phyloP scores from a whole-genome alignment of 2,113 vertebrate genomes.

The Holacanthus passer region DNA sequence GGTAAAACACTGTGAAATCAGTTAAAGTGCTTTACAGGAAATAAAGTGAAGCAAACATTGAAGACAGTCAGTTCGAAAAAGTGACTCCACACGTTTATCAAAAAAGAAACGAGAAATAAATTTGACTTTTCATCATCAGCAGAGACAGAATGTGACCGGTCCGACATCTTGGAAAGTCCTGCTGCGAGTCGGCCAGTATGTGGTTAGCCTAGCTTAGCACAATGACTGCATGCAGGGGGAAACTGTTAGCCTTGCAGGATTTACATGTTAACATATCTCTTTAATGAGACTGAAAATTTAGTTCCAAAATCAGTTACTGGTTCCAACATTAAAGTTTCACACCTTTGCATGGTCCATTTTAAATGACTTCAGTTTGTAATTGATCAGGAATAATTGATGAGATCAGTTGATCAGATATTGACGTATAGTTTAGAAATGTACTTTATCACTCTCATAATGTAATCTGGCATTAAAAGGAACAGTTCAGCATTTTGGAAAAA shows the following conservation, averaged over 20 bases:
- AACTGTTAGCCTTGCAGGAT: neutral
- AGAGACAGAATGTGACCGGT: neutral
- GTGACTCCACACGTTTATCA: neutral
- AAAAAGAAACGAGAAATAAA: neutral
- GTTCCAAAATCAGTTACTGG: no score
- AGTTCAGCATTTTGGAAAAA: neutral
- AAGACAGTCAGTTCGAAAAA: neutral
- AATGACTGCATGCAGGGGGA: neutral
- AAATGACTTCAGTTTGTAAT: no score
- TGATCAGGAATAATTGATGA: no score
- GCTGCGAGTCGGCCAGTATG: no score
- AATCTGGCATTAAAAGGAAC: neutral
- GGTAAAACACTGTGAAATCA: neutral
- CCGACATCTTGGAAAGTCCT: neutral
- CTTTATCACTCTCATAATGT: neutral
- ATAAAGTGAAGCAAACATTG: neutral
- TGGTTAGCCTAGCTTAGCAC: constrained; percentile 16
- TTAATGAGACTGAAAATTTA: no score
- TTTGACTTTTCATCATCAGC: no score
- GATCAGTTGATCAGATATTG: no score
- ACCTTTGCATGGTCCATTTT: no score
- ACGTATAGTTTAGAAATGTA: no score
- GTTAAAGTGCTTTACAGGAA: constrained; percentile 31
- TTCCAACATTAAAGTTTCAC: no score
- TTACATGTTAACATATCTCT: no score